Percentiles rank a stretch among this genome's conserved stretches.
Conservation (phyloP, 1,140 invertebrate genomes). For the Drosophila eugracilis region DNA sequence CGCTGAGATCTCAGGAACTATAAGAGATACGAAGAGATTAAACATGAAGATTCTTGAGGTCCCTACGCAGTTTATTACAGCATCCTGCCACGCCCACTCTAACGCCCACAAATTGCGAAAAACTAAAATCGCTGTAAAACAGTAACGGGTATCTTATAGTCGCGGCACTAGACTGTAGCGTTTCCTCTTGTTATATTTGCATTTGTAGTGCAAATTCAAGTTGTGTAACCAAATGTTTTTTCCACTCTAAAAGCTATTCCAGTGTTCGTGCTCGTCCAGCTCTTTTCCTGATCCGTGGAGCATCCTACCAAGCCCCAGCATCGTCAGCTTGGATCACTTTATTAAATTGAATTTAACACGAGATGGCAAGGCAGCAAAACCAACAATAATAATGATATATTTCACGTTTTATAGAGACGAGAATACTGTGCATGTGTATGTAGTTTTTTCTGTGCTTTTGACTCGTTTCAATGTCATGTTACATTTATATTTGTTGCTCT, state of each 20-base stretch:
- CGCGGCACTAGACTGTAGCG: too few relatives aligned
- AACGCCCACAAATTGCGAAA: too few relatives aligned
- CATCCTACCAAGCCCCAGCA: not conserved
- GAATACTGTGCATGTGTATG: constrained; percentile 14
- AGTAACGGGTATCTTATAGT: too few relatives aligned
- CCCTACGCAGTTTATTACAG: too few relatives aligned
- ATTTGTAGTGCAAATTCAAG: too few relatives aligned
- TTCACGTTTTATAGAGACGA: constrained; percentile 53
- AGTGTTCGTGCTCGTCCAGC: not conserved
- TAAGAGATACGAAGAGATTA: too few relatives aligned
- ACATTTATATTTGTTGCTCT: constrained; percentile 62
- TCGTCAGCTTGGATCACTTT: constrained; percentile 43
- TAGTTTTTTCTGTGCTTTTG: constrained; percentile 57
- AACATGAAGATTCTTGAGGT: too few relatives aligned
- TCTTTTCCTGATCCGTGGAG: constrained; percentile 22
- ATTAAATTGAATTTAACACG: constrained; percentile 59
- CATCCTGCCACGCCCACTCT: too few relatives aligned
- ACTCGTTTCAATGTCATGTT: constrained; percentile 80
- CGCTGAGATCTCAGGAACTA: too few relatives aligned
- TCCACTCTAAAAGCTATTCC: not conserved
- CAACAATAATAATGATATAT: constrained; percentile 43
- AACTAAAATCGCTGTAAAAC: too few relatives aligned
- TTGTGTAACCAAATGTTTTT: too few relatives aligned
- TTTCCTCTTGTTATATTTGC: too few relatives aligned
- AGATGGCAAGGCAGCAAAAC: constrained; percentile 36